Conservation (phyloP, 2,888 invertebrate genomes). For the Drosophila mulleri region DNA sequence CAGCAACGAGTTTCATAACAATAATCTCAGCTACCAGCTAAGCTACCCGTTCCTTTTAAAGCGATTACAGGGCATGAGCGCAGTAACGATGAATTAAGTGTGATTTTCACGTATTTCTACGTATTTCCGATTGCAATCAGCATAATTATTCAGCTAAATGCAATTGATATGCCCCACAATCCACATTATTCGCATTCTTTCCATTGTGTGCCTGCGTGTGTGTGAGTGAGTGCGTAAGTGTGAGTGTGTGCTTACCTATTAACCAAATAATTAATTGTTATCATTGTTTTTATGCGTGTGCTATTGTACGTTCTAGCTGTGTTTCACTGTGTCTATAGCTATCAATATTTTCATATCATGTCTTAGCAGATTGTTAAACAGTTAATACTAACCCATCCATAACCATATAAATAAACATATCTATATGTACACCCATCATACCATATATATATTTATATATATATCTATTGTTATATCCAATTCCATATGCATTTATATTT, state of each 20-base stretch:
- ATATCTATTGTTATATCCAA: slow-evolving; percentile 5
- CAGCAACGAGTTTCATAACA: not conserved
- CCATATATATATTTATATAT: slow-evolving; percentile 10
- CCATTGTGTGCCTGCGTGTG: slow-evolving; percentile 28
- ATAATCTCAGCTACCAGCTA: not conserved
- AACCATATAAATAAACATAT: slow-evolving; percentile 28
- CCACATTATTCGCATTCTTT: slow-evolving; percentile 42
- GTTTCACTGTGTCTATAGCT: slow-evolving; percentile 52
- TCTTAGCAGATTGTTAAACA: slow-evolving; percentile 56
- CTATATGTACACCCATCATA: slow-evolving; percentile 31
- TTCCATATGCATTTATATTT: slow-evolving; percentile 11
- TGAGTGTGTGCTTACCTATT: slow-evolving; percentile 44
- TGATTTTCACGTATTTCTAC: slow-evolving; percentile 3
- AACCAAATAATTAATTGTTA: slow-evolving; percentile 70
- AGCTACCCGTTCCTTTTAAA: too few relatives aligned
- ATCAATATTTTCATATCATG: slow-evolving; percentile 46
- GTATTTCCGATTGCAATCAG: slow-evolving; percentile 25
- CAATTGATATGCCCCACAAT: slow-evolving; percentile 40
- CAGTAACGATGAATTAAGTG: slow-evolving; percentile 17
- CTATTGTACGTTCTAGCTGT: slow-evolving; percentile 57
- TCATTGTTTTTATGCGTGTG: slow-evolving; percentile 60
- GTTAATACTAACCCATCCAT: slow-evolving; percentile 40
- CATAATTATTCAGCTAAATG: slow-evolving; percentile 23
- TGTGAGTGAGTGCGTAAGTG: slow-evolving; percentile 13
- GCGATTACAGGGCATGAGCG: slow-evolving; percentile 9